phyloP scores from a whole-genome alignment of 2,888 invertebrate species.

The Chloromyia formosa region DNA sequence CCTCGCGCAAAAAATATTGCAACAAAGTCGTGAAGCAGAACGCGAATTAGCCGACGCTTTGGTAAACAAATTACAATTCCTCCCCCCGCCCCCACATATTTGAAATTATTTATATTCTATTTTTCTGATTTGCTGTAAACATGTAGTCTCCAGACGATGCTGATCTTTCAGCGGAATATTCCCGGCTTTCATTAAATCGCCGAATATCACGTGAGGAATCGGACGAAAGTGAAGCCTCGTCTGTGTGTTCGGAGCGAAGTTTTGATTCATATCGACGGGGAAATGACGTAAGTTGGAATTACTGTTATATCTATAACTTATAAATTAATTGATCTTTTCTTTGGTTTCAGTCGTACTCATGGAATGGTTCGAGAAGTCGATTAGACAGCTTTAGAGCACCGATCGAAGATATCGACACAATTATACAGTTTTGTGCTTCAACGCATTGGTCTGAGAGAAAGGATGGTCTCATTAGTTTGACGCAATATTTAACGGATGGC shows the following conservation, averaged over 20 bases:
- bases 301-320: slow-evolving; percentile 43
- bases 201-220: slow-evolving; percentile 76
- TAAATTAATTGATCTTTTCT: background rate
- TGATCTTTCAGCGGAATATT: slow-evolving; percentile 56
- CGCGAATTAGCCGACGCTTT: slow-evolving; percentile 79
- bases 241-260: slow-evolving; percentile 92
- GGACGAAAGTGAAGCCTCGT: slow-evolving; percentile 93
- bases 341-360: slow-evolving; percentile 75
- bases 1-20: slow-evolving; percentile 83
- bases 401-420: slow-evolving; percentile 82
- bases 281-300: slow-evolving; percentile 76
- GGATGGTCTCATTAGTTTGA: slow-evolving; percentile 87
- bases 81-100: background rate
- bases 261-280: slow-evolving; percentile 82
- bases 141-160: slow-evolving; percentile 69
- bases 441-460: slow-evolving; percentile 95
- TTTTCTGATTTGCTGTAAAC: slow-evolving; percentile 50
- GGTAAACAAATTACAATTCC: slow-evolving; percentile 60
- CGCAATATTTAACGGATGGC: slow-evolving; percentile 72
- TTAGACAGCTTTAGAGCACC: slow-evolving; percentile 72
- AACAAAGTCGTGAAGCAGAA: slow-evolving; percentile 89
- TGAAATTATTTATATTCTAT: slow-evolving; percentile 15
- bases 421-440: slow-evolving; percentile 86
- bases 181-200: slow-evolving; percentile 64
- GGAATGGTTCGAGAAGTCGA: slow-evolving; percentile 83